Percentiles rank a stretch among this genome's conserved stretches.
Evolutionary conservation across 2,888 invertebrate genomes (phyloP).

Genomic region (Dryomyza anilis): DNA sequence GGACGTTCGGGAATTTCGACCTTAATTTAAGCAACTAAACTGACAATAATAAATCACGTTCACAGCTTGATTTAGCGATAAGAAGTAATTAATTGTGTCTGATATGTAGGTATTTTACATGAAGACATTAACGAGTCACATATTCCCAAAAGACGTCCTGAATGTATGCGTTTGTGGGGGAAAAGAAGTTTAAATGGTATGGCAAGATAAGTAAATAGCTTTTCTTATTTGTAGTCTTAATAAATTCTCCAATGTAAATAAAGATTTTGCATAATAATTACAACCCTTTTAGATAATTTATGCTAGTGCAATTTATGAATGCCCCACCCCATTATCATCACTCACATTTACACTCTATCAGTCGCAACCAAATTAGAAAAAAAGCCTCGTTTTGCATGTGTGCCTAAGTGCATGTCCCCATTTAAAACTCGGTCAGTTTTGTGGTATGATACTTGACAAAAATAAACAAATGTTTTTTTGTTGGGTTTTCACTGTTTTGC

Average conservation of each 20-base stretch:
- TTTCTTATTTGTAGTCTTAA: too few species aligned
- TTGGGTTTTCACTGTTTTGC: background rate
- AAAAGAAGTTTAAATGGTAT: too few species aligned
- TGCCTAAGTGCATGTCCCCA: constrained; percentile 22
- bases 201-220: too few species aligned
- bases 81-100: constrained; percentile 36
- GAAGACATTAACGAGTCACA: background rate
- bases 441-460: constrained; percentile 17
- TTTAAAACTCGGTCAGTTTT: constrained; percentile 25
- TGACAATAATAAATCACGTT: constrained; percentile 41
- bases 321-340: background rate
- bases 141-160: background rate
- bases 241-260: too few species aligned
- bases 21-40: too few species aligned
- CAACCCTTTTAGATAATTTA: background rate
- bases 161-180: too few species aligned
- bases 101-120: background rate
- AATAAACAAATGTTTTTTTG: constrained; percentile 5
- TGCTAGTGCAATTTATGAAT: too few species aligned
- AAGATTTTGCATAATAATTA: background rate
- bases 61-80: constrained; percentile 41
- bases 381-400: background rate
- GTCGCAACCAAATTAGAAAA: background rate
- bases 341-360: background rate
- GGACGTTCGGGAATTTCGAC: too few species aligned